Percentiles rank a stretch among this genome's conserved stretches.
phyloP scores from a whole-genome alignment of 1,140 invertebrate species.

The Trinorchestia longiramus region DNA sequence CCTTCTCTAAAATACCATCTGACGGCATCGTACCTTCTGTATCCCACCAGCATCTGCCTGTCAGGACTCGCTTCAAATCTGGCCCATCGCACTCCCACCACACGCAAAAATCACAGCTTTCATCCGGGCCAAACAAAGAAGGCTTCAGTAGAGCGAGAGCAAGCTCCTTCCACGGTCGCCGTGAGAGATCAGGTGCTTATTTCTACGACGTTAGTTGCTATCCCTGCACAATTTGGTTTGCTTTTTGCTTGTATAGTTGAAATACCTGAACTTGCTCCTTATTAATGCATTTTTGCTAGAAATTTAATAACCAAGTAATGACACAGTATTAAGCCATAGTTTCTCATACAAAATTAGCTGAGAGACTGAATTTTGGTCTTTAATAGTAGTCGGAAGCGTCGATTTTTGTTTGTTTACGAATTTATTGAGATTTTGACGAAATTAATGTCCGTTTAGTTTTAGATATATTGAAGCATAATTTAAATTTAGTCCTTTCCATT shows the following conservation, averaged over 20 bases:
- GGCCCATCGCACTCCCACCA: constrained; percentile 59
- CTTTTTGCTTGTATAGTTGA: not conserved
- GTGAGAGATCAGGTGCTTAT: constrained; percentile 58
- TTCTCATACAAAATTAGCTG: not conserved
- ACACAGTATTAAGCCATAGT: not conserved
- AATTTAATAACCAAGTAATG: not conserved
- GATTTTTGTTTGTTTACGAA: not conserved
- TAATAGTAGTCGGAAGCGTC: too few species aligned
- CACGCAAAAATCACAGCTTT: constrained; percentile 32
- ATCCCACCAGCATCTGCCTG: constrained; percentile 13
- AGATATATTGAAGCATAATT: not conserved
- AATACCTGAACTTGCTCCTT: not conserved
- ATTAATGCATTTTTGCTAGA: not conserved
- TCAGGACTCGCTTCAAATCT: constrained; percentile 60
- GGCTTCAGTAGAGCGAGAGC: constrained; percentile 58
- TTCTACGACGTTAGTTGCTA: not conserved
- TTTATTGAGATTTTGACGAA: not conserved
- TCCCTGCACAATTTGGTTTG: not conserved
- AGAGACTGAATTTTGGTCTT: not conserved
- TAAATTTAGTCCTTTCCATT: not conserved
- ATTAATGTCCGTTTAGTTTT: too few species aligned
- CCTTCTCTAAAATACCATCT: not conserved
- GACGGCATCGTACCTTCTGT: constrained; percentile 8
- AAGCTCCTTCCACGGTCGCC: constrained; percentile 62
- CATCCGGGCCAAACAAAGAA: constrained; percentile 52